phyloP scores from a whole-genome alignment of 2,888 invertebrate species.

The Orthonevra nobilis region DNA sequence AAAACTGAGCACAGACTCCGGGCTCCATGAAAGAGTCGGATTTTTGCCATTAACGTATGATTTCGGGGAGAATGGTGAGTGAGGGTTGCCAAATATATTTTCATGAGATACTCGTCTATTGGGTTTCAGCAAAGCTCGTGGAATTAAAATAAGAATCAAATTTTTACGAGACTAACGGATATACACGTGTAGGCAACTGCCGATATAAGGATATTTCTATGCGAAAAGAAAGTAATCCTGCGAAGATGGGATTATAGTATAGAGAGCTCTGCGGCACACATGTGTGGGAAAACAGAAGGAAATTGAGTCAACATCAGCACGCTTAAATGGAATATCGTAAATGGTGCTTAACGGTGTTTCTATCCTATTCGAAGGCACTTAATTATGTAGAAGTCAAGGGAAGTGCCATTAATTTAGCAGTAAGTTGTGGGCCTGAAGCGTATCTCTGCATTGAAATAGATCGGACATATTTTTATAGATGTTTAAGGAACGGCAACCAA shows the following conservation, averaged over 20 bases:
- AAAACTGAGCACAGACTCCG: neutral
- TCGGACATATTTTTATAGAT: too few relatives aligned
- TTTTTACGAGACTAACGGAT: neutral
- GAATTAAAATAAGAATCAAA: neutral
- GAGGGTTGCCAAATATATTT: slow-evolving; percentile 9
- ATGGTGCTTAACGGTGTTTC: neutral
- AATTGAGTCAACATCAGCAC: neutral
- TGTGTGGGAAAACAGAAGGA: neutral
- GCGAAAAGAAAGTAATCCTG: neutral
- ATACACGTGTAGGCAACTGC: neutral
- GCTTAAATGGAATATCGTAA: neutral
- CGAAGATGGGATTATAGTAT: neutral
- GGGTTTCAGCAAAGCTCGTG: neutral
- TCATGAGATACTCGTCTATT: neutral
- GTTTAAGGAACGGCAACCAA: too few relatives aligned
- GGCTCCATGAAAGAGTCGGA: neutral
- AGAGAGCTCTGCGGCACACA: neutral
- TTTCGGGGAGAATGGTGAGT: too few relatives aligned
- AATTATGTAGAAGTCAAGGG: too few relatives aligned
- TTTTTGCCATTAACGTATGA: neutral
- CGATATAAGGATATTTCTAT: neutral
- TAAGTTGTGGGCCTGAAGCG: too few relatives aligned
- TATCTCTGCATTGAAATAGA: too few relatives aligned
- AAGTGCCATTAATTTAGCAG: too few relatives aligned
- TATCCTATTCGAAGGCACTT: neutral